Evolutionary conservation across 2,888 invertebrate species (phyloP).

Genomic region (Drosophila nr. fundita): DNA sequence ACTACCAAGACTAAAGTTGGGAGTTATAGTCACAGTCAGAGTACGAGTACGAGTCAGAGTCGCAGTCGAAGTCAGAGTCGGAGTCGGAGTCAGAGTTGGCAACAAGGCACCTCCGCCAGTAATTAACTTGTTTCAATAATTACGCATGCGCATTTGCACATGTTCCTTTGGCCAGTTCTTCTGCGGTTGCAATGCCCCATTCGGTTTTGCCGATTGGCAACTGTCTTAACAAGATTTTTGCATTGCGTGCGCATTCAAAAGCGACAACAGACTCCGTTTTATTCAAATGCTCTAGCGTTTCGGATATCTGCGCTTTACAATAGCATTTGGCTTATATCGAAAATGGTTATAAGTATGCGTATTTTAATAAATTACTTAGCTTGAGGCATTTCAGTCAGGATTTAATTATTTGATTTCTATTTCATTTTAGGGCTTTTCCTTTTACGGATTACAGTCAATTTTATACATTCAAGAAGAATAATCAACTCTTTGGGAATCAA

Average conservation of each 20-base stretch:
- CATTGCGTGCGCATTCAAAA: slow-evolving; percentile 76
- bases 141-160: slow-evolving; percentile 81
- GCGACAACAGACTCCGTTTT: slow-evolving; percentile 46
- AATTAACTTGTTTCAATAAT: slow-evolving; percentile 82
- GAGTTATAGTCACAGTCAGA: slow-evolving; percentile 1
- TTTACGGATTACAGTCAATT: not conserved
- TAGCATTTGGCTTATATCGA: not conserved
- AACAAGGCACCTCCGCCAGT: slow-evolving; percentile 72
- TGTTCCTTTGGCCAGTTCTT: slow-evolving; percentile 46
- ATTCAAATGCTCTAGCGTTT: slow-evolving; percentile 31
- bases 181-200: slow-evolving; percentile 22
- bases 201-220: slow-evolving; percentile 48
- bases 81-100: slow-evolving; percentile 34
- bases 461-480: not conserved
- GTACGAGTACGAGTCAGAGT: slow-evolving; percentile 5
- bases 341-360: not conserved
- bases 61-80: slow-evolving; percentile 32
- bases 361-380: not conserved
- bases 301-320: not conserved
- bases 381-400: not conserved
- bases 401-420: not conserved
- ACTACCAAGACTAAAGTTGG: slow-evolving; percentile 6
- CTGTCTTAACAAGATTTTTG: slow-evolving; percentile 77
- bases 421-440: not conserved
- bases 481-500: not conserved